phyloP scores from a whole-genome alignment of 2,113 vertebrate genomes.

The Toxostoma redivivum region DNA sequence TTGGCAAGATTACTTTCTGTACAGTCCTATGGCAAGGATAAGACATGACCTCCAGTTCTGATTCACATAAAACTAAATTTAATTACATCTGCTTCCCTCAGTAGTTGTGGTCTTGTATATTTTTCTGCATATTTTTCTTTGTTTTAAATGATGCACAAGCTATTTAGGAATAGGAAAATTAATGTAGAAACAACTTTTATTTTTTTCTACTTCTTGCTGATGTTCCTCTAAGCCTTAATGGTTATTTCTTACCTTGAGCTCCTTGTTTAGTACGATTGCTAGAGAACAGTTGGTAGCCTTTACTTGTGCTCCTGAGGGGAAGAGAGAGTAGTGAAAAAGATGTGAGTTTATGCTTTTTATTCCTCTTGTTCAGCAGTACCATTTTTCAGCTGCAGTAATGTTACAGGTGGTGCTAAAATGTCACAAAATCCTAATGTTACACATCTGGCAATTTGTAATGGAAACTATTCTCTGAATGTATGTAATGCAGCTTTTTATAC shows the following conservation, averaged over 20 bases:
- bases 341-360: neutral
- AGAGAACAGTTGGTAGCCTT: neutral
- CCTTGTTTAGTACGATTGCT: neutral
- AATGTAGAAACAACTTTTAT: neutral
- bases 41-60: neutral
- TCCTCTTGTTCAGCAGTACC: neutral
- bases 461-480: neutral
- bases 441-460: neutral
- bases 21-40: neutral
- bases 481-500: neutral
- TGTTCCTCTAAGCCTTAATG: neutral
- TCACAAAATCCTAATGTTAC: neutral
- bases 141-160: neutral
- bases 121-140: neutral
- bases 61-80: neutral
- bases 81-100: neutral
- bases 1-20: neutral
- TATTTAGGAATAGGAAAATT: neutral
- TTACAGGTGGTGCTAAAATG: neutral
- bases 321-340: neutral
- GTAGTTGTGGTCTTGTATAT: neutral
- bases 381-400: neutral
- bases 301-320: neutral
- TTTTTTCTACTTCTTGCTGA: neutral
- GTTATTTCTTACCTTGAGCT: neutral